Percentiles rank a stretch among this genome's conserved stretches.
Evolutionary conservation across 2,797 vertebrate species (phyloP).

Genomic region (Acanthis flammea): DNA sequence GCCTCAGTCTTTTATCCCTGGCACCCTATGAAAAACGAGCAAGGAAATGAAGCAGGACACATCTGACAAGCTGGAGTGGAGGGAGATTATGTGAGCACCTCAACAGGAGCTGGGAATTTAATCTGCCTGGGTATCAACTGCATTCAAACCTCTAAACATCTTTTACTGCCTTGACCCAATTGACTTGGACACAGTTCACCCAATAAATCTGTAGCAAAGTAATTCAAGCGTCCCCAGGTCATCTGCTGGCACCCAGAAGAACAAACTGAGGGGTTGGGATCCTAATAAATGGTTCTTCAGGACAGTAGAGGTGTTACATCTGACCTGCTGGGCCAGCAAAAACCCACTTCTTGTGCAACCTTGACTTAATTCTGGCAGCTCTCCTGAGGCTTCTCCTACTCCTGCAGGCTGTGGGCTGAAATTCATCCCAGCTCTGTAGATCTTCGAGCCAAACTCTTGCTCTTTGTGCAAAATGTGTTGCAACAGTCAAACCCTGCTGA

Average conservation of each 20-base stretch:
- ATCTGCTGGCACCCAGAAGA: not conserved
- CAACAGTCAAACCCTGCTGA: not conserved
- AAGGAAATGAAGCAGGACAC: conserved; percentile 3
- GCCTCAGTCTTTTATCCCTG: not conserved
- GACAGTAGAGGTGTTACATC: not conserved
- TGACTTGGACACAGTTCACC: not conserved
- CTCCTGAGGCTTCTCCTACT: not conserved
- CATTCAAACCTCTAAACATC: not conserved
- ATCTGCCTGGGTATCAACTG: conserved; percentile 1
- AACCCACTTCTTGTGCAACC: not conserved
- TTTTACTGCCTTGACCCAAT: not conserved
- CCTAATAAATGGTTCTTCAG: not conserved
- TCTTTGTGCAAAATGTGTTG: not conserved
- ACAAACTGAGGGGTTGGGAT: not conserved
- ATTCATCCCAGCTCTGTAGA: not conserved
- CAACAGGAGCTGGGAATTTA: not conserved
- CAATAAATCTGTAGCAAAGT: not conserved
- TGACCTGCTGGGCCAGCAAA: not conserved
- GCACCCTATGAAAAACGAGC: not conserved
- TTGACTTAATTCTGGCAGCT: not conserved
- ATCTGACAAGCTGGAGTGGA: not conserved
- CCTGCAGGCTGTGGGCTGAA: not conserved
- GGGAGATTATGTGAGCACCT: not conserved
- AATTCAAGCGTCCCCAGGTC: not conserved
- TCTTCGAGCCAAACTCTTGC: not conserved